phyloP scores from a whole-genome alignment of 1,140 invertebrate genomes.

The Cryptotermes secundus region DNA sequence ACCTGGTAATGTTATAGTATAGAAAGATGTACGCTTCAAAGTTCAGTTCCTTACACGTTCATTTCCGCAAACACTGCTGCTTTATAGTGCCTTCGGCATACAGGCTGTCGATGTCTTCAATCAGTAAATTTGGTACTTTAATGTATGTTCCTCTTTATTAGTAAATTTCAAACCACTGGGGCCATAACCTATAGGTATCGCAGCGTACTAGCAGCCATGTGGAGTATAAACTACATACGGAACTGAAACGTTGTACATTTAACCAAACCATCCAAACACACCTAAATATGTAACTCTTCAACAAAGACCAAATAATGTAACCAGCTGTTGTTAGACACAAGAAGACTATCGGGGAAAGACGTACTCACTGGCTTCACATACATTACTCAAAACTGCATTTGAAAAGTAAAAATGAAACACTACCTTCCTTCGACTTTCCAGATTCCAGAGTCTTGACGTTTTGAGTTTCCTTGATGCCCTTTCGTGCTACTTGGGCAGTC shows the following conservation, averaged over 20 bases:
- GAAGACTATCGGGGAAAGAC: not conserved
- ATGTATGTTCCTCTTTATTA: too few species aligned
- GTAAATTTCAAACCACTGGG: too few species aligned
- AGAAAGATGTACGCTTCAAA: too few species aligned
- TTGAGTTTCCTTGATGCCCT: constrained; percentile 68
- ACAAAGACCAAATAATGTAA: not conserved
- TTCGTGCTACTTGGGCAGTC: constrained; percentile 55
- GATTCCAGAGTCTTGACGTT: constrained; percentile 59
- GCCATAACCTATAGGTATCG: too few species aligned
- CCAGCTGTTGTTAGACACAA: not conserved
- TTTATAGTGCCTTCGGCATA: too few species aligned
- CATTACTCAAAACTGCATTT: not conserved
- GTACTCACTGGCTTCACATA: not conserved
- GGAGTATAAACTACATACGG: not conserved
- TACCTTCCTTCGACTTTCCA: constrained; percentile 57
- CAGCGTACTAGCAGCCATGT: not conserved
- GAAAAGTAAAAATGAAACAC: not conserved
- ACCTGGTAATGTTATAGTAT: too few species aligned
- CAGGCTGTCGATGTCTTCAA: too few species aligned
- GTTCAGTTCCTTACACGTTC: too few species aligned
- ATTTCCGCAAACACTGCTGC: too few species aligned
- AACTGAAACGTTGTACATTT: not conserved
- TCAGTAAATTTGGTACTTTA: too few species aligned
- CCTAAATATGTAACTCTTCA: not conserved
- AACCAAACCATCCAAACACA: not conserved